These are phyloP conservation scores for Microplitis mediator DNA, from an alignment of 1,140 invertebrate species.

Conservation along the genomic window DNA sequence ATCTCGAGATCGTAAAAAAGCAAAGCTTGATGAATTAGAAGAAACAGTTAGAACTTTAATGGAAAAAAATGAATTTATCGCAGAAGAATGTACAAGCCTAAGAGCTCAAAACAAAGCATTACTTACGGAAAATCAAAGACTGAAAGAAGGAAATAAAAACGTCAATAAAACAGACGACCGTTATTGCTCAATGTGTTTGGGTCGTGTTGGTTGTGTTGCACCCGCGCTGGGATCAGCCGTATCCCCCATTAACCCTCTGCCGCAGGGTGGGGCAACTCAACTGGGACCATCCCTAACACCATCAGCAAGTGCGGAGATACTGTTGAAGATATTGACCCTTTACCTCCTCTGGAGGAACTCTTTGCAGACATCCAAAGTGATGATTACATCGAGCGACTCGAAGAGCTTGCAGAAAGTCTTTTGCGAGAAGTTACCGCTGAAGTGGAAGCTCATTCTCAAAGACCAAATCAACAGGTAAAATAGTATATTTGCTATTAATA, in stretches of 20 bases:
- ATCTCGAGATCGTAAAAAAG: constrained; percentile 95
- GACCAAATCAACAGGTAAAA: constrained; percentile 65
- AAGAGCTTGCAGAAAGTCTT: constrained; percentile 79
- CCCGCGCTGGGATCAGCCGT: constrained; percentile 74
- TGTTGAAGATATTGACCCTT: constrained; percentile 73
- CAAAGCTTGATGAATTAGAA: constrained; percentile 88
- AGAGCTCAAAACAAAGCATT: constrained; percentile 71
- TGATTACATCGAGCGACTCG: constrained; percentile 72
- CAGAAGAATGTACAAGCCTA: constrained; percentile 70
- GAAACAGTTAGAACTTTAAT: constrained; percentile 69
- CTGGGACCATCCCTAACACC: constrained; percentile 63
- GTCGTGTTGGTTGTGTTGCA: constrained; percentile 66
- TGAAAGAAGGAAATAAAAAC: constrained; percentile 61
- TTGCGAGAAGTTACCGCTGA: constrained; percentile 79
- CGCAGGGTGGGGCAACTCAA: constrained; percentile 75
- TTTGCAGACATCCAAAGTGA: constrained; percentile 71
- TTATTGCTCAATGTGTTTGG: constrained; percentile 61
- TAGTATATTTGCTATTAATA: constrained; percentile 9
- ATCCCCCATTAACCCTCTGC: constrained; percentile 76
- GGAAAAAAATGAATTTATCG: constrained; percentile 69
- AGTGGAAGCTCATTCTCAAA: constrained; percentile 69
- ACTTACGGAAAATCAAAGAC: constrained; percentile 67
- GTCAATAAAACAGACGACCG: constrained; percentile 50
- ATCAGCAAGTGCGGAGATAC: constrained; percentile 57
- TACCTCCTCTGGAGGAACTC: constrained; percentile 82